Percentiles rank a stretch among this genome's conserved stretches.
phyloP scores from a whole-genome alignment of 2,113 vertebrate species.

The Lagopus leucura region DNA sequence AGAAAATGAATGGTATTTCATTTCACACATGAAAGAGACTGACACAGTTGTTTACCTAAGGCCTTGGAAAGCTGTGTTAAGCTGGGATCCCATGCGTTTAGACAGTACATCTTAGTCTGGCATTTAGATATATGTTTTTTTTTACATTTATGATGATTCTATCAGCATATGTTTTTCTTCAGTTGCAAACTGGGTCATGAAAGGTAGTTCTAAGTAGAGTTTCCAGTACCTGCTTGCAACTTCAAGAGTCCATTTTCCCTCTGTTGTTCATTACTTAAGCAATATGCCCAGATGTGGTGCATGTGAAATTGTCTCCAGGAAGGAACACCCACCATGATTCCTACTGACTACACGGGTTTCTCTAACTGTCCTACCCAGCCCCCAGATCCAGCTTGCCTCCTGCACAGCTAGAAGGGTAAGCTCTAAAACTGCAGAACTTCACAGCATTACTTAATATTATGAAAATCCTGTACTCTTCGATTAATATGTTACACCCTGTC shows the following conservation, averaged over 20 bases:
- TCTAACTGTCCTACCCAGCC: neutral
- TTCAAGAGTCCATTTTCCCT: neutral
- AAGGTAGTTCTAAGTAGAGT: neutral
- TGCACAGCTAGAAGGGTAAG: neutral
- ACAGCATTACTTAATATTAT: neutral
- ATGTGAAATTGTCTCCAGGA: neutral
- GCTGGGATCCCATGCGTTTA: neutral
- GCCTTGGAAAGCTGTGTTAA: neutral
- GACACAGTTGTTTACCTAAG: neutral
- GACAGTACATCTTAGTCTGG: neutral
- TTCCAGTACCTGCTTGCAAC: neutral
- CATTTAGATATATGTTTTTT: neutral
- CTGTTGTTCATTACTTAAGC: neutral
- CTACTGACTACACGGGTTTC: neutral
- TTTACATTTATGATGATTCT: rapidly evolving
- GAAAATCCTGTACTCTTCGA: neutral
- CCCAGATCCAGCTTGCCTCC: neutral
- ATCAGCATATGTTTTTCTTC: neutral
- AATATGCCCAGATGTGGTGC: neutral
- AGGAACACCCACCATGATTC: neutral
- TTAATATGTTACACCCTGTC: neutral
- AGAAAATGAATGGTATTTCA: neutral
- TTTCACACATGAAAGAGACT: neutral
- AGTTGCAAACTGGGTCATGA: neutral
- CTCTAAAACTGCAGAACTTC: neutral